Percentiles rank a stretch among this genome's conserved stretches.
These are phyloP conservation scores for Xiphorhynchus elegans DNA, from an alignment of 2,113 vertebrate species.

Conservation along the genomic window DNA sequence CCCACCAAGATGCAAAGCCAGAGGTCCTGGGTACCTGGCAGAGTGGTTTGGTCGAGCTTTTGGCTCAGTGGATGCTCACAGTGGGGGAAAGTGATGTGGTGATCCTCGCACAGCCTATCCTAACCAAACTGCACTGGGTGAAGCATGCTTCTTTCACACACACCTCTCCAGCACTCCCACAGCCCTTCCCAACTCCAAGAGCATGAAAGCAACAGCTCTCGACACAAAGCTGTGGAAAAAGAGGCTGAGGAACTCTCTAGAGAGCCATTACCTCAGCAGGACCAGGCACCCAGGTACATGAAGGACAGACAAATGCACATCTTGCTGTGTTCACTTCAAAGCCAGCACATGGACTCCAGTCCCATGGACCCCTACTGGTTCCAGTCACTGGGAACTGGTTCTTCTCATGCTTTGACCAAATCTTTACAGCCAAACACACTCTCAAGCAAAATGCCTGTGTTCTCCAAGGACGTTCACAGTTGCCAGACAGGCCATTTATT, in stretches of 20 bases:
- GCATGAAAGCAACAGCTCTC: not conserved
- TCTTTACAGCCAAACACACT: not conserved
- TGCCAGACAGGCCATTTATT: not conserved
- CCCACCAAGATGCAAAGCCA: rapidly evolving
- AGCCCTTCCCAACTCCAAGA: not conserved
- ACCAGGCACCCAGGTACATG: not conserved
- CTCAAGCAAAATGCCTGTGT: not conserved
- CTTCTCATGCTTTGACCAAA: not conserved
- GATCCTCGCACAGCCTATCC: not conserved
- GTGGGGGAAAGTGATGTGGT: rapidly evolving
- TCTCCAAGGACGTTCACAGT: not conserved
- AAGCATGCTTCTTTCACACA: not conserved
- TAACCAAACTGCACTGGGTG: not conserved
- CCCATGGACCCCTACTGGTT: not conserved
- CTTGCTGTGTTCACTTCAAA: not conserved
- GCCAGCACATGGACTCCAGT: not conserved
- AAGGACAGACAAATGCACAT: not conserved
- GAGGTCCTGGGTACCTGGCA: not conserved
- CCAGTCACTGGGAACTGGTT: not conserved
- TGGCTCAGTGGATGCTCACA: rapidly evolving
- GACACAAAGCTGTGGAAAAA: not conserved
- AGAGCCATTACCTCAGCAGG: not conserved
- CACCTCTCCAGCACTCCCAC: not conserved
- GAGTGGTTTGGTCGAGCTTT: not conserved
- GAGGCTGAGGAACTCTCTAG: not conserved